A percentile compares a stretch with the other conserved stretches of the same genome.
These are phyloP conservation scores for Thaumatotibia leucotreta DNA, from an alignment of 1,140 invertebrate genomes.

Conservation along the genomic window DNA sequence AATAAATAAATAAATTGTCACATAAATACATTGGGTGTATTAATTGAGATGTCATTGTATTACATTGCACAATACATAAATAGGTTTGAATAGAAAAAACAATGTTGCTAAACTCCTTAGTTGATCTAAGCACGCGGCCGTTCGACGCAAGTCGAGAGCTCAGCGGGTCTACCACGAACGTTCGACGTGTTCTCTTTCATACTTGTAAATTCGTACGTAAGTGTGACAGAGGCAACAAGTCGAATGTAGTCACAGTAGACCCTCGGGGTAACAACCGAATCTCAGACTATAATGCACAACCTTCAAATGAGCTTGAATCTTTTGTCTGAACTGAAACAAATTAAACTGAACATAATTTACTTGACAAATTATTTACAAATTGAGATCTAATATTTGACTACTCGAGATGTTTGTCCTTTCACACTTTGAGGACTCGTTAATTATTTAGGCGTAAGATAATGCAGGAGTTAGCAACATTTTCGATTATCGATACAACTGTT, in stretches of 20 bases:
- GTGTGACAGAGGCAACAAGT: slow-evolving; percentile 24
- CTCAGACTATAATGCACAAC: slow-evolving; percentile 54
- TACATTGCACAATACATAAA: slow-evolving; percentile 22
- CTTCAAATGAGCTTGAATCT: slow-evolving; percentile 47
- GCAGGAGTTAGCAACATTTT: slow-evolving; percentile 58
- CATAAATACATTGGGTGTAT: slow-evolving; percentile 13
- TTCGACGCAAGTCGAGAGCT: too few species aligned
- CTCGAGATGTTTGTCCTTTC: background rate
- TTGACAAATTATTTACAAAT: slow-evolving; percentile 21
- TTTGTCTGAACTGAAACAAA: slow-evolving; percentile 8
- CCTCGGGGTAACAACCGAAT: slow-evolving; percentile 40
- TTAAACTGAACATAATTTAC: background rate
- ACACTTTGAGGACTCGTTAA: background rate
- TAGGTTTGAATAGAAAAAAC: slow-evolving; percentile 14
- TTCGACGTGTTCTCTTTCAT: too few species aligned
- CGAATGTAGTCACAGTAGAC: too few species aligned
- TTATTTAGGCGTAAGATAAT: slow-evolving; percentile 14
- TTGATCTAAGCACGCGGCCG: slow-evolving; percentile 1
- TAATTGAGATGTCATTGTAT: slow-evolving; percentile 19
- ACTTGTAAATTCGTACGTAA: too few species aligned
- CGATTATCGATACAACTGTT: slow-evolving; percentile 30
- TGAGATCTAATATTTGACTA: slow-evolving; percentile 22
- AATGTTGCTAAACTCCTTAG: slow-evolving; percentile 56
- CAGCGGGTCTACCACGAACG: too few species aligned
- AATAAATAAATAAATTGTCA: slow-evolving; percentile 10